These are phyloP conservation scores for Actinia tenebrosa DNA, from an alignment of 64 coral and sea anemone species.

Conservation along the genomic window DNA sequence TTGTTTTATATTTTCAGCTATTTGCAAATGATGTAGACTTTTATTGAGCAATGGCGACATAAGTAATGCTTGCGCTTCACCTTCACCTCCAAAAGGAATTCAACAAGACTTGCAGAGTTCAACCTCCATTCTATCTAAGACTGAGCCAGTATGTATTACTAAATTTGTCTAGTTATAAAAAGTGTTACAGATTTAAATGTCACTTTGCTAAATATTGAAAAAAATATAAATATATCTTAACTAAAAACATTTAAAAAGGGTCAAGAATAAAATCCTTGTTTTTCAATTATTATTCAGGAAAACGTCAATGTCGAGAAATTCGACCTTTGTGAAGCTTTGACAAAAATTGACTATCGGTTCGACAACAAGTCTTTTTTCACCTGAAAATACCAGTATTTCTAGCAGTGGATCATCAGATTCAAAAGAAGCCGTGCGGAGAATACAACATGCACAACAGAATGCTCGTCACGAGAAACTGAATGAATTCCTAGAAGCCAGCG, in stretches of 20 bases:
- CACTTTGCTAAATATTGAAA: no score
- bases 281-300: background rate
- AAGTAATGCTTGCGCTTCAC: no score
- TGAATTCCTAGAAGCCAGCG: background rate
- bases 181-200: no score
- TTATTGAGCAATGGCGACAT: no score
- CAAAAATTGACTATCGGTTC: background rate
- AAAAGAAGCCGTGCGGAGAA: background rate
- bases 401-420: conserved; percentile 8
- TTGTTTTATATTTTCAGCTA: no score
- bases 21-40: no score
- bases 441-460: background rate
- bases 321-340: background rate
- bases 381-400: background rate
- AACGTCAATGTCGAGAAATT: background rate
- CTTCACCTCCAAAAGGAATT: no score
- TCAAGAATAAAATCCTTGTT: background rate
- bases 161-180: no score
- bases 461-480: background rate
- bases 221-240: no score
- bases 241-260: background rate
- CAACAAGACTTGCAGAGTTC: no score
- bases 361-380: background rate
- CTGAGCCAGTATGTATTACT: no score
- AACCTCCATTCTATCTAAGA: no score